Base-by-base conservation (phyloP, 1,140 invertebrate genomes). In the Helicorthomorpha holstii region DNA sequence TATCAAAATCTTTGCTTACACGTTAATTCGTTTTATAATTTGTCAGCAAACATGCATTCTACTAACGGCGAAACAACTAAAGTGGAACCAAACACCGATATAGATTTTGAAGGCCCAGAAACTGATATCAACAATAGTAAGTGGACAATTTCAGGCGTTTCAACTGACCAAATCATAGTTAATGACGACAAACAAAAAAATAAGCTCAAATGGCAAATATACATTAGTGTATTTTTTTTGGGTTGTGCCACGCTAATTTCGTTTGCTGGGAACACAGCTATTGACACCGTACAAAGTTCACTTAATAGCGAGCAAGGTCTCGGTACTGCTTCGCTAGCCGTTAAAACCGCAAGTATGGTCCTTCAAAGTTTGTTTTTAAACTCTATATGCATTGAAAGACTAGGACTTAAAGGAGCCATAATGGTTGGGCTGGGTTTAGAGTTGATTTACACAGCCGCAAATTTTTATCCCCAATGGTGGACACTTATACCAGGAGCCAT, bases 401-500 rank as follows among this genome's bases (percentile, higher is more conserved):
- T 97, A 51, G 93, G 89, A 10, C 88, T 89, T 47, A 97, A 97
- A 69, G 91, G 89, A 85, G 95, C 92, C 0, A 73, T 97, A 16
- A 87, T 88, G 51, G 61, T 85, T 16, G 88, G 85, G 10, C 87
- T 95, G 81, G 63, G 88, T 29, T 88, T 89, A 62, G 96, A 97
- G 70, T 83, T 84, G 4, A 79, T 87, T 0, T 98, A 95, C 69
- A 92, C 97, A 61, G 85, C 74, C 3, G 82, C 88, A 2, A 92
- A 97, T 68, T 91, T 95, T 60, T 85, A 88, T 60, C 88, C 89
- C 1, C 73, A 72, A 50, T 90, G 87, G 68, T 88, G 85, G 61
- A 91, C 88, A 1, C 73, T 97, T 23, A 82, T 94, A n/a, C 91
- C 91, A 0, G 82, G 88, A 19, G 89, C 90, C 2, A 80, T 75